Evolutionary conservation across 1,140 invertebrate species (phyloP).

Genomic region (Apis florea): DNA sequence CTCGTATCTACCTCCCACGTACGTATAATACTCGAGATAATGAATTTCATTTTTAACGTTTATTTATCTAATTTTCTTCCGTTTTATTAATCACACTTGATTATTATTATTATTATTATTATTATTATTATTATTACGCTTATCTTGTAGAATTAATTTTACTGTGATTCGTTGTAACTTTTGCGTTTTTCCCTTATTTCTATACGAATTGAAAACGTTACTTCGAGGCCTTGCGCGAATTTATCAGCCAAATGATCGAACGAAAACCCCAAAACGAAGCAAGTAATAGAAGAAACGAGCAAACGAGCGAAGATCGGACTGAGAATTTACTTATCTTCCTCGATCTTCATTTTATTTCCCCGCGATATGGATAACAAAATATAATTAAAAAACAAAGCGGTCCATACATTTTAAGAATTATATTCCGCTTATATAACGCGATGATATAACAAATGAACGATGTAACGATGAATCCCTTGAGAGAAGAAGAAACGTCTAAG

Average conservation of each 20-base stretch:
- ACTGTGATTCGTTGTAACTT: not conserved
- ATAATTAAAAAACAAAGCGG: not conserved
- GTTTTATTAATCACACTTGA: too few species aligned
- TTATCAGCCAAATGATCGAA: not conserved
- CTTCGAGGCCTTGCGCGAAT: slow-evolving; percentile 26
- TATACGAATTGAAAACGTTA: not conserved
- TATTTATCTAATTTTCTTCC: not conserved
- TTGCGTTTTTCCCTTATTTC: rapidly evolving
- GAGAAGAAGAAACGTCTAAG: not conserved
- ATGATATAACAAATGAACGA: not conserved
- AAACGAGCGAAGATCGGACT: not conserved
- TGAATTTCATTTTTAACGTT: not conserved
- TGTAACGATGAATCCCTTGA: not conserved
- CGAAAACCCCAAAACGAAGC: slow-evolving; percentile 22
- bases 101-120: too few species aligned
- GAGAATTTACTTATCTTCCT: not conserved
- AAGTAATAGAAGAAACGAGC: not conserved
- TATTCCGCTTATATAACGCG: not conserved
- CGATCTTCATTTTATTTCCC: slow-evolving; percentile 1
- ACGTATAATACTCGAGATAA: not conserved
- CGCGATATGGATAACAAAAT: not conserved
- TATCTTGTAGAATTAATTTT: not conserved
- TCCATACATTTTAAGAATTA: not conserved
- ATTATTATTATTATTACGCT: too few species aligned
- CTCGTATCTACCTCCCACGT: slow-evolving; percentile 7